phyloP scores from a whole-genome alignment of 2,888 invertebrate genomes.

The Drosophila rellima region DNA sequence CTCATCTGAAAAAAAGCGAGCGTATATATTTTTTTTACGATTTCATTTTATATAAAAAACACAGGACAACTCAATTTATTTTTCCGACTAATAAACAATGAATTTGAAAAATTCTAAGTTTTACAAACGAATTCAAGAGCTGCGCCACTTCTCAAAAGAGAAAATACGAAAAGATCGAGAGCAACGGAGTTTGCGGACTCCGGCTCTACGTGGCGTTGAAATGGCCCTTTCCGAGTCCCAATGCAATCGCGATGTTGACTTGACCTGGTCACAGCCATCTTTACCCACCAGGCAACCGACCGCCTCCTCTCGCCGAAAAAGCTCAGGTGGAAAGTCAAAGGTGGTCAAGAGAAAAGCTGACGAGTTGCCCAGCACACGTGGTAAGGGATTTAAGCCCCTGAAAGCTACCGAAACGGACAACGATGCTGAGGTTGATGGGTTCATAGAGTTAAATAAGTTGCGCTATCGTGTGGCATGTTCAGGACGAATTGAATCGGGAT shows the following conservation, averaged over 20 bases:
- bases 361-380: conserved; percentile 9
- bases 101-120: conserved; percentile 84
- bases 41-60: conserved; percentile 42
- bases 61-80: conserved; percentile 28
- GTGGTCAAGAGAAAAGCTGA: conserved; percentile 18
- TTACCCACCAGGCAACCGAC: background rate
- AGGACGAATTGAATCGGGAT: conserved; percentile 15
- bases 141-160: conserved; percentile 77
- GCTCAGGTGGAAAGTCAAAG: conserved; percentile 15
- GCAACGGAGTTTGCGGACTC: conserved; percentile 32
- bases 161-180: conserved; percentile 71
- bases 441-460: conserved; percentile 74
- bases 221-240: conserved; percentile 60
- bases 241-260: conserved; percentile 23
- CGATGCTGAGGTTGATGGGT: conserved; percentile 46
- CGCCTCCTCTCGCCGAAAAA: conserved; percentile 6
- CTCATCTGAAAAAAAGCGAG: conserved; percentile 2
- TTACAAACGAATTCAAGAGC: conserved; percentile 81
- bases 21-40: conserved; percentile 28
- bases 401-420: conserved; percentile 5
- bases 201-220: conserved; percentile 47
- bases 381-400: conserved; percentile 9
- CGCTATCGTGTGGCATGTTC: conserved; percentile 76
- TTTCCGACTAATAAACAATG: conserved; percentile 61
- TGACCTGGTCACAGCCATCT: conserved; percentile 44